phyloP scores from a whole-genome alignment of 2,113 vertebrate genomes.

The Menidia beryllina region DNA sequence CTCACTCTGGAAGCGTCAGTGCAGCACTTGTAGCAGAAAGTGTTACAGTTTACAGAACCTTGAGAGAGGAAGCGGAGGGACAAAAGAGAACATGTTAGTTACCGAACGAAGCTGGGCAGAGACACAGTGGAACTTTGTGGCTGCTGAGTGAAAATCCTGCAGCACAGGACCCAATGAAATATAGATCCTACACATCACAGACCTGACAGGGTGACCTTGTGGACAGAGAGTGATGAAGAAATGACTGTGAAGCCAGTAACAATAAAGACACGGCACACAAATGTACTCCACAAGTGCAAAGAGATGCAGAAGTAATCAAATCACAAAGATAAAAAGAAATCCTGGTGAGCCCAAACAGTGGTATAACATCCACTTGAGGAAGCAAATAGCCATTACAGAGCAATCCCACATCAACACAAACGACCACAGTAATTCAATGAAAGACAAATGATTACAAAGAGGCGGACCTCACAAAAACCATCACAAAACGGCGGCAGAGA shows the following conservation, averaged over 20 bases:
- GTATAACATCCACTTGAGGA: not conserved
- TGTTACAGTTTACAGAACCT: constrained; percentile 58
- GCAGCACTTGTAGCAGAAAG: constrained; percentile 62
- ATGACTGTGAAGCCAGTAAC: too few species aligned
- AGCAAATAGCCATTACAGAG: too few species aligned
- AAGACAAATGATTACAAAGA: not conserved
- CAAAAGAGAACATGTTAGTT: constrained; percentile 48
- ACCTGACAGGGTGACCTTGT: constrained; percentile 56
- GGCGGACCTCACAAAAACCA: not conserved
- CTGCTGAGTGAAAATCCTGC: constrained; percentile 17
- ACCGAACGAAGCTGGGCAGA: constrained; percentile 40
- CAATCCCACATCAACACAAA: not conserved
- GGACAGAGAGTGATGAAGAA: constrained; percentile 10
- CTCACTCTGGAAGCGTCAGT: constrained; percentile 42
- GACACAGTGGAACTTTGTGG: constrained; percentile 6
- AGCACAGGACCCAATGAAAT: constrained; percentile 52
- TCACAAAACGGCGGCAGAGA: not conserved
- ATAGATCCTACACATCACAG: constrained; percentile 48
- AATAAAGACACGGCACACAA: too few species aligned
- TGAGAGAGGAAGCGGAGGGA: constrained; percentile 38
- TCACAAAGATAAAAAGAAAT: too few species aligned
- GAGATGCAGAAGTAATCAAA: too few species aligned
- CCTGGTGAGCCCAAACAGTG: not conserved
- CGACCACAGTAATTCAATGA: too few species aligned
- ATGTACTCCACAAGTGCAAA: too few species aligned